Percentiles rank a stretch among this genome's conserved stretches.
phyloP scores from a whole-genome alignment of 2,888 invertebrate species.

The Gryllus longicercus region DNA sequence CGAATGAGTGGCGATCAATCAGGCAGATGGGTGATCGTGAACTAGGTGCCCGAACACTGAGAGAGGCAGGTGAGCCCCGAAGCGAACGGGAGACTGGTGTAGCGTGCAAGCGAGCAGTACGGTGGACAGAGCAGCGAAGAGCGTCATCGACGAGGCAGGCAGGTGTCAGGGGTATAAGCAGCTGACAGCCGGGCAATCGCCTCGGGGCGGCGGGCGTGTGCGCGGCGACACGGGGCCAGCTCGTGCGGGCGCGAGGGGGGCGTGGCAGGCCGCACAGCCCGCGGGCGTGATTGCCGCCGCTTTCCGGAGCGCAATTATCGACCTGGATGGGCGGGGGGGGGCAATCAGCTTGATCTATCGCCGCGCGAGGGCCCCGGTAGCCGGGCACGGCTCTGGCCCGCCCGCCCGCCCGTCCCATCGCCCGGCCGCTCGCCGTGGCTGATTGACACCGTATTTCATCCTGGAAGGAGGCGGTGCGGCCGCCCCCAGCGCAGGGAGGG shows the following conservation, averaged over 20 bases:
- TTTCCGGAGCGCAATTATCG: slow-evolving; percentile 1
- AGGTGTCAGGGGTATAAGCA: too few relatives aligned
- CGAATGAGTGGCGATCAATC: too few relatives aligned
- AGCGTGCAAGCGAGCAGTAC: too few relatives aligned
- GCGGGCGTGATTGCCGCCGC: not conserved
- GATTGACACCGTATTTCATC: slow-evolving; percentile 6
- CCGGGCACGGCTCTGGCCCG: not conserved
- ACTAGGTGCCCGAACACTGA: too few relatives aligned
- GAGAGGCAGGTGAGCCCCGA: too few relatives aligned
- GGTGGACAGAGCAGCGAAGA: too few relatives aligned
- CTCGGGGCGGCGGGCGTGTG: too few relatives aligned
- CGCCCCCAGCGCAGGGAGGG: not conserved
- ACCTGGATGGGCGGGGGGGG: not conserved
- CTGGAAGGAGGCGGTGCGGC: not conserved
- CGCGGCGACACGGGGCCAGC: not conserved
- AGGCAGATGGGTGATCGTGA: too few relatives aligned
- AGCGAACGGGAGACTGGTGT: too few relatives aligned
- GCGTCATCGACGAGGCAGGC: too few relatives aligned
- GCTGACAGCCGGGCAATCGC: too few relatives aligned
- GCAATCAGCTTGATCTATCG: not conserved
- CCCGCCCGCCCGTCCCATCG: too few relatives aligned
- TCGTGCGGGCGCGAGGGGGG: not conserved
- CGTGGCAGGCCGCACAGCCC: not conserved
- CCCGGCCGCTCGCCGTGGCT: not conserved
- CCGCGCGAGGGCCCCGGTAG: not conserved